Evolutionary conservation across 2,797 vertebrate species (phyloP).

Genomic region (Spondyliosoma cantharus): DNA sequence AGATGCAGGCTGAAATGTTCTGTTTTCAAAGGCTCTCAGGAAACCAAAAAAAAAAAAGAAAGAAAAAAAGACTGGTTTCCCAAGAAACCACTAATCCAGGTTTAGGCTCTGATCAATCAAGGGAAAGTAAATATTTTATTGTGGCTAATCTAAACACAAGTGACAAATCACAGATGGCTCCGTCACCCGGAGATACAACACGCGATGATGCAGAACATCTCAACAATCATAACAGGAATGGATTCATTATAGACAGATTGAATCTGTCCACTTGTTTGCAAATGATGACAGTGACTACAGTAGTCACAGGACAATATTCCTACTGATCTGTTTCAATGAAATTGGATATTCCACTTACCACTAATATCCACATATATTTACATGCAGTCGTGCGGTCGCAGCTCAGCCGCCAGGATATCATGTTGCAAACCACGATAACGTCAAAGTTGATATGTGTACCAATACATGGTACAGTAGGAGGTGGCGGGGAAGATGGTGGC

Average conservation of each 20-base stretch:
- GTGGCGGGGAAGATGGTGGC: too few species aligned
- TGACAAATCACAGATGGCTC: constrained; percentile 20
- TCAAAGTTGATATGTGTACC: too few species aligned
- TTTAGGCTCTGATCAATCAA: constrained; percentile 56
- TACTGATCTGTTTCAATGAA: too few species aligned
- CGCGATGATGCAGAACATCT: constrained; percentile 11
- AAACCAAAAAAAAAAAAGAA: constrained; percentile 7
- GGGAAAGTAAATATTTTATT: constrained; percentile 59
- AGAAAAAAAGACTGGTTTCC: constrained; percentile 47
- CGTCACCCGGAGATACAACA: constrained; percentile 20
- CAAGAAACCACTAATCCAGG: constrained; percentile 55
- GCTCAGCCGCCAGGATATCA: too few species aligned
- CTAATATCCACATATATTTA: too few species aligned
- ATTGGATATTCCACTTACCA: too few species aligned
- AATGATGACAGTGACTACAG: background rate
- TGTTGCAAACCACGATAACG: too few species aligned
- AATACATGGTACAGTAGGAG: too few species aligned
- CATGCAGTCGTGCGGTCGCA: too few species aligned
- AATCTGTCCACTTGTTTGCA: background rate
- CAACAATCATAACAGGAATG: background rate
- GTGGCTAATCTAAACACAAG: constrained; percentile 19
- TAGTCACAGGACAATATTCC: too few species aligned
- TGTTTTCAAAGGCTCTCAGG: constrained; percentile 41
- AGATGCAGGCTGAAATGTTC: constrained; percentile 34
- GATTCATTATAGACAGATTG: constrained; percentile 7